Conservation (phyloP, 2,888 invertebrate species). For the Leptinotarsa haldemani region DNA sequence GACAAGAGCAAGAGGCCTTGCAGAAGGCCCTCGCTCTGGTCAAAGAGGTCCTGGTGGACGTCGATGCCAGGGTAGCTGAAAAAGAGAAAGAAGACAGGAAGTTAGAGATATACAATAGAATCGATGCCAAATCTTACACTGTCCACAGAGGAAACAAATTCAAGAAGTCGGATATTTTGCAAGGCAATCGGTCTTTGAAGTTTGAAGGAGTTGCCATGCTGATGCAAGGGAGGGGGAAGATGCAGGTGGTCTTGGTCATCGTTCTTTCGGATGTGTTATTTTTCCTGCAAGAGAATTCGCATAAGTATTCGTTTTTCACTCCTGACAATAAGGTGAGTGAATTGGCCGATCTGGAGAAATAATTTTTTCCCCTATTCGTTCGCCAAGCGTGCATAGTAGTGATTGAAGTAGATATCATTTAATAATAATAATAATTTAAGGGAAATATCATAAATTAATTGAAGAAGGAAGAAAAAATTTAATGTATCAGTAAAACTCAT, state of each 20-base stretch:
- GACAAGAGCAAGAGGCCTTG: constrained; percentile 82
- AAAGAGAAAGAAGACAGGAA: constrained; percentile 91
- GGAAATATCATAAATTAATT: too few species aligned
- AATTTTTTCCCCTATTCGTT: too few species aligned
- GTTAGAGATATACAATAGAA: constrained; percentile 89
- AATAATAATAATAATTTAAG: too few species aligned
- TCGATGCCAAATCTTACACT: constrained; percentile 93
- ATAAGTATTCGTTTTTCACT: constrained; percentile 92
- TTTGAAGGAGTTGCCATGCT: constrained; percentile 91
- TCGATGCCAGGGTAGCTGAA: constrained; percentile 92
- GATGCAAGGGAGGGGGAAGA: constrained; percentile 92
- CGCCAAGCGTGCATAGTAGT: too few species aligned
- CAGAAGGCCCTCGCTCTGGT: constrained; percentile 83
- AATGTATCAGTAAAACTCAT: too few species aligned
- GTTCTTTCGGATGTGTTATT: constrained; percentile 92
- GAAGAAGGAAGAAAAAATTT: too few species aligned
- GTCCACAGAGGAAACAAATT: constrained; percentile 88
- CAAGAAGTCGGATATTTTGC: constrained; percentile 91
- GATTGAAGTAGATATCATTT: too few species aligned
- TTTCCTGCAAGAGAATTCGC: constrained; percentile 91
- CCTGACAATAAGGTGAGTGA: constrained; percentile 89
- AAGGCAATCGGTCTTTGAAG: constrained; percentile 83
- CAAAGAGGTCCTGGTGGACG: constrained; percentile 90
- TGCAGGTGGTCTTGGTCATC: constrained; percentile 88
- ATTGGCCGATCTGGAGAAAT: not conserved